These are phyloP conservation scores for Camponotus vicinus DNA, from an alignment of 1,140 invertebrate species.

Conservation along the genomic window DNA sequence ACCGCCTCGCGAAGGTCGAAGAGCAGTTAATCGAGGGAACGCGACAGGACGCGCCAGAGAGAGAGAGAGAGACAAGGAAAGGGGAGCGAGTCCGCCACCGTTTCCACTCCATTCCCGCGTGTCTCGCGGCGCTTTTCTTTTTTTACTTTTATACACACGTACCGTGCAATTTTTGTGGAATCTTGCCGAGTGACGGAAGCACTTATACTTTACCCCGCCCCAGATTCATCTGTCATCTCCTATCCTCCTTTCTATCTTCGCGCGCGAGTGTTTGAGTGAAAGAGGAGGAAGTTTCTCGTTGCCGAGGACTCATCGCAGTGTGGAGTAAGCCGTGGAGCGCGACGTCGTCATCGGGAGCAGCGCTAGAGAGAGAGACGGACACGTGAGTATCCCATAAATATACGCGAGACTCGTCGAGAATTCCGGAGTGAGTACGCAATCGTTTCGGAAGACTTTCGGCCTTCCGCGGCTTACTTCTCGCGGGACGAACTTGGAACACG, in stretches of 20 bases:
- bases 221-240: conserved; percentile 4
- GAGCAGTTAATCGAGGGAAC: conserved; percentile 49
- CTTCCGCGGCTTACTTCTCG: neutral
- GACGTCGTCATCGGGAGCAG: neutral
- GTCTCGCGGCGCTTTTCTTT: conserved; percentile 56
- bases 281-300: conserved; percentile 5
- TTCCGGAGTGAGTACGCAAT: conserved; percentile 18
- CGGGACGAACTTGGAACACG: conserved; percentile 34
- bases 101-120: conserved; percentile 25
- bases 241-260: neutral
- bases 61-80: conserved; percentile 48
- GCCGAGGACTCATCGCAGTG: neutral
- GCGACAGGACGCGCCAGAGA: conserved; percentile 64
- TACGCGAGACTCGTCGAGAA: neutral
- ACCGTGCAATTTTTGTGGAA: conserved; percentile 21
- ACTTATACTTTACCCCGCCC: neutral
- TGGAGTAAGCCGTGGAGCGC: conserved; percentile 18
- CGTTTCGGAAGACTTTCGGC: neutral
- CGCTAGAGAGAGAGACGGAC: neutral
- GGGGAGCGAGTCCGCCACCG: conserved; percentile 5
- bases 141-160: conserved; percentile 73
- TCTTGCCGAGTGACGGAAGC: conserved; percentile 17
- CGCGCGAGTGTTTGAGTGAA: conserved; percentile 61
- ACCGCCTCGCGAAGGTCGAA: conserved; percentile 43
- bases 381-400: conserved; percentile 46